Evolutionary conservation across 1,140 invertebrate genomes (phyloP).

Genomic region (Diorhabda elongata): DNA sequence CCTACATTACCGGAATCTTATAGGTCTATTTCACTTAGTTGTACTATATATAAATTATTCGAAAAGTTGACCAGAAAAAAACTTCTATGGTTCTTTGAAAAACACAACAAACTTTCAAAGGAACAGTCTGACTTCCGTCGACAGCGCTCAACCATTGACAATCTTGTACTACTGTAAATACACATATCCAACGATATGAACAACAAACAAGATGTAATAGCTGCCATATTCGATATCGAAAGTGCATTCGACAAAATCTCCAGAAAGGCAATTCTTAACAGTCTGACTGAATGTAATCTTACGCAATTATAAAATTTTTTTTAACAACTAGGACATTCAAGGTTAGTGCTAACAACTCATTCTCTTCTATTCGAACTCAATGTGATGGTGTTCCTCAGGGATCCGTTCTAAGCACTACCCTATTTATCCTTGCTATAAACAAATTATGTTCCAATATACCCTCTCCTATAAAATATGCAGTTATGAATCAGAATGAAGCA

Average conservation of each 20-base stretch:
- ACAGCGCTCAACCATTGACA: neutral
- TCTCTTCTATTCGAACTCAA: neutral
- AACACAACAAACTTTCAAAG: neutral
- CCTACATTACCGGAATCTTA: too few species aligned
- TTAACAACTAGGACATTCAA: neutral
- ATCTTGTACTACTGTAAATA: neutral
- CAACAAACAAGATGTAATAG: too few species aligned
- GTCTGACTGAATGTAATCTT: neutral
- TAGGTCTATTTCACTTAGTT: too few species aligned
- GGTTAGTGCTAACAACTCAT: neutral
- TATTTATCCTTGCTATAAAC: neutral
- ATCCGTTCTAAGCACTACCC: neutral
- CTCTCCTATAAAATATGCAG: neutral
- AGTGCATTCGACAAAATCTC: too few species aligned
- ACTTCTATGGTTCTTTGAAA: neutral
- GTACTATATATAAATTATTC: too few species aligned
- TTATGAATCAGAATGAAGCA: too few species aligned
- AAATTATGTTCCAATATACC: neutral
- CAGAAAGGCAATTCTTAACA: neutral
- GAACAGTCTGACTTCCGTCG: neutral
- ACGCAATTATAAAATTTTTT: neutral
- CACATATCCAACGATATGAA: too few species aligned
- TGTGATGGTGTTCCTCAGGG: neutral
- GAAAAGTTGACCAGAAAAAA: too few species aligned
- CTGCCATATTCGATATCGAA: too few species aligned